phyloP scores from a whole-genome alignment of 2,888 invertebrate genomes.

The Pyrgus malvae region DNA sequence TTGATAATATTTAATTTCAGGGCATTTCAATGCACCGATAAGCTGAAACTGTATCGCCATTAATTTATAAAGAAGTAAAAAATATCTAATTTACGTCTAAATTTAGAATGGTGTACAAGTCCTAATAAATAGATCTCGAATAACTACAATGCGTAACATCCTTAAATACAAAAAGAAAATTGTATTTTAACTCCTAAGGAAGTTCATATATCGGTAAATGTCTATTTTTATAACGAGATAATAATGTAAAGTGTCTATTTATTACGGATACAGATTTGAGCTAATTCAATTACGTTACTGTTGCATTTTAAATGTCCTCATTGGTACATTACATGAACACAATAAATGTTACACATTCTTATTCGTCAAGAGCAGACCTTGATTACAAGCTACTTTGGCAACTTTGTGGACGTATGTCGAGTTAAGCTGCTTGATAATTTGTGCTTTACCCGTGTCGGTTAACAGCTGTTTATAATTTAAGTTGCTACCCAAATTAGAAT shows the following conservation, averaged over 20 bases:
- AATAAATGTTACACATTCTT: slow-evolving; percentile 43
- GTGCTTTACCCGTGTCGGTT: slow-evolving; percentile 49
- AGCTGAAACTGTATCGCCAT: slow-evolving; percentile 56
- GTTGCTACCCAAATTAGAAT: slow-evolving; percentile 9
- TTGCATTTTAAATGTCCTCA: slow-evolving; percentile 30
- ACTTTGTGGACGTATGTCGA: slow-evolving; percentile 74
- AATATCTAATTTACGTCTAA: slow-evolving; percentile 61
- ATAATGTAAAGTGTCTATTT: slow-evolving; percentile 38
- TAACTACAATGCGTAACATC: slow-evolving; percentile 49
- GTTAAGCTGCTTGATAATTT: slow-evolving; percentile 54
- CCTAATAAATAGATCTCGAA: slow-evolving; percentile 44
- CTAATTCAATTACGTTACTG: slow-evolving; percentile 39
- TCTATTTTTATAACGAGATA: slow-evolving; percentile 12
- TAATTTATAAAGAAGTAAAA: slow-evolving; percentile 61
- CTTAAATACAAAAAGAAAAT: slow-evolving; percentile 12
- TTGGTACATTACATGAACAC: slow-evolving; percentile 40
- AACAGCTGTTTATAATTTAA: slow-evolving; percentile 35
- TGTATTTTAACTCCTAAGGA: slow-evolving; percentile 4
- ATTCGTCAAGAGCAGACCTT: slow-evolving; percentile 44
- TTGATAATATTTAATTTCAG: slow-evolving; percentile 30
- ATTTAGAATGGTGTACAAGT: slow-evolving; percentile 64
- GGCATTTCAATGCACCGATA: slow-evolving; percentile 51
- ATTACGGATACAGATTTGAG: slow-evolving; percentile 24
- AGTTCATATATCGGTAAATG: slow-evolving; percentile 18
- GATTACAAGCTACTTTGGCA: slow-evolving; percentile 77